These are phyloP conservation scores for Cheilosia vernalis DNA, from an alignment of 2,888 invertebrate genomes.

Conservation along the genomic window DNA sequence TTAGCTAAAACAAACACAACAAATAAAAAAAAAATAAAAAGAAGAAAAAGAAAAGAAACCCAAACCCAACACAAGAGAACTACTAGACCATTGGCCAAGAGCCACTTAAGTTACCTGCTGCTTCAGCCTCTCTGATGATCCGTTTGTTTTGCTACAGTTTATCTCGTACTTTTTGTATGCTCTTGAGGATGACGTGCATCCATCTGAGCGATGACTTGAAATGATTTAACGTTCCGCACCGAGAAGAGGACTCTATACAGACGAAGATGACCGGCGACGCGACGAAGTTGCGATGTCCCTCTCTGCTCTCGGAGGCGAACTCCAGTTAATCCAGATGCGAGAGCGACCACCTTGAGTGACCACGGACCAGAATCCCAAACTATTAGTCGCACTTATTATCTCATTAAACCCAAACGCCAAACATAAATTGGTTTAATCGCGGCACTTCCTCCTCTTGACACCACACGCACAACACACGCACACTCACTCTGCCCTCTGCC, in stretches of 20 bases:
- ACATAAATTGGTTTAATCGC: slow-evolving; percentile 64
- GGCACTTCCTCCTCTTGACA: slow-evolving; percentile 44
- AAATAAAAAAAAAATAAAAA: slow-evolving; percentile 15
- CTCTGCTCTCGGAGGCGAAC: slow-evolving; percentile 30
- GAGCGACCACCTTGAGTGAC: slow-evolving; percentile 36
- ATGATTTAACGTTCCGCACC: slow-evolving; percentile 65
- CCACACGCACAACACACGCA: slow-evolving; percentile 40
- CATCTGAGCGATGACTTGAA: slow-evolving; percentile 57
- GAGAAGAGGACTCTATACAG: slow-evolving; percentile 38
- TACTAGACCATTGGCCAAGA: slow-evolving; percentile 64
- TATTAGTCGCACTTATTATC: slow-evolving; percentile 82
- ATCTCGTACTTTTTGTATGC: slow-evolving; percentile 39
- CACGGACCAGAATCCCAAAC: slow-evolving; percentile 76
- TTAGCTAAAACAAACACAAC: slow-evolving; percentile 19
- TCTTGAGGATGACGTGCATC: slow-evolving; percentile 46
- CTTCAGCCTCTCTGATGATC: slow-evolving; percentile 54
- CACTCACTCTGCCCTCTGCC: not conserved
- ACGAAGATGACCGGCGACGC: slow-evolving; percentile 34
- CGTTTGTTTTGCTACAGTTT: slow-evolving; percentile 64
- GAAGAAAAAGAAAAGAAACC: slow-evolving; percentile 24
- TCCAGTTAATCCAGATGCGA: slow-evolving; percentile 66
- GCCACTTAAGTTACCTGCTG: slow-evolving; percentile 71
- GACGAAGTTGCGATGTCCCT: slow-evolving; percentile 11
- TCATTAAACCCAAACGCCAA: slow-evolving; percentile 80
- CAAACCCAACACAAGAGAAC: slow-evolving; percentile 29